Evolutionary conservation across 2,113 vertebrate genomes (phyloP).

Genomic region (Pluvianellus socialis): DNA sequence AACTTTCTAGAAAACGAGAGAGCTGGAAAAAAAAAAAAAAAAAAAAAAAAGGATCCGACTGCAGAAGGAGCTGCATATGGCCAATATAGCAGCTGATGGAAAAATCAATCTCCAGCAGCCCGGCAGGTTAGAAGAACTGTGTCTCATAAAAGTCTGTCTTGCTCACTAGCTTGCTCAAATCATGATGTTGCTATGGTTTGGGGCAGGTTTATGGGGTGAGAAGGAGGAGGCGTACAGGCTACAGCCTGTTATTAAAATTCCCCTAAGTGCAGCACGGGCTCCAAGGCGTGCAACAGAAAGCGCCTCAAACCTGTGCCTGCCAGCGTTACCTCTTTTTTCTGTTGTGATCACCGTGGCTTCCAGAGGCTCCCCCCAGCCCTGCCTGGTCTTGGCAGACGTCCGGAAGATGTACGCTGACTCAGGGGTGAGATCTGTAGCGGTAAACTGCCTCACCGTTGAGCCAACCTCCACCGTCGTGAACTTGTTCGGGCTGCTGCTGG

Average conservation of each 20-base stretch:
- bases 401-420: conserved; percentile 90
- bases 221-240: not conserved
- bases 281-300: not conserved
- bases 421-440: conserved; percentile 82
- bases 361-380: conserved; percentile 89
- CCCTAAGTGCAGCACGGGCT: not conserved
- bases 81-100: conserved; percentile 8
- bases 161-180: conserved; percentile 15
- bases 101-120: not conserved
- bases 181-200: conserved; percentile 22
- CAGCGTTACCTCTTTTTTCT: conserved; percentile 87
- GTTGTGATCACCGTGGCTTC: conserved; percentile 93
- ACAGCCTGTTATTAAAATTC: not conserved
- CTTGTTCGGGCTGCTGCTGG: conserved; percentile 85
- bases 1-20: conserved; percentile 20
- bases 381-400: conserved; percentile 88
- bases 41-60: not conserved
- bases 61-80: conserved; percentile 19
- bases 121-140: conserved; percentile 25
- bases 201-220: conserved; percentile 43
- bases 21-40: not conserved
- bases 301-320: not conserved
- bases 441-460: conserved; percentile 88
- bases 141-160: conserved; percentile 32
- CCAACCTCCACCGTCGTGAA: conserved; percentile 93